Evolutionary conservation across 2,113 vertebrate genomes (phyloP), one percentile per base, ranked within the genome.

Genomic region (Phrynosoma platyrhinos): DNA sequence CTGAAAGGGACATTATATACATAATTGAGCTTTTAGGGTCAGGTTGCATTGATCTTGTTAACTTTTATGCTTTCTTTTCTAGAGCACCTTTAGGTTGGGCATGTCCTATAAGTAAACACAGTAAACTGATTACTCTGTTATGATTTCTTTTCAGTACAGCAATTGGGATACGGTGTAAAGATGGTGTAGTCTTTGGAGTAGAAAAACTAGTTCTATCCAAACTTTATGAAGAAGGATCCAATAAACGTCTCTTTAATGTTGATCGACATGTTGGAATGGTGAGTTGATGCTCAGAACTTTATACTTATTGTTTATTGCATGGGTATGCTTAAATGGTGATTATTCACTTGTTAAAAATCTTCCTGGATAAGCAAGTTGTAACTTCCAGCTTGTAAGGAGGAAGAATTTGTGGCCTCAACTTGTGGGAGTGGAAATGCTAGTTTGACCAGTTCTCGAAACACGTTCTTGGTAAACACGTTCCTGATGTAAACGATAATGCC

Each of bases 211-310:
- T 99, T 68, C 97, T 99, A 93, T 99, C 99, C 90, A 99, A 99
- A 96, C 98, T 99, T n/a, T 99, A 99, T 1, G 99, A 99, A 91
- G 95, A 99, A 90, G 99, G 99, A 3, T 99, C 99, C 92, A 99
- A 99, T 92, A 99, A 99, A 95, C 98, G 98, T 40, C 99, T 99
- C 96, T 99, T 99, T 93, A 99, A 99, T 93, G 98, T 99, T 0
- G 99, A 99, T 95, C 97, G 97, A 58, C 99, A 99, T 2, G 98
- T 99, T 8, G 99, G 99, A 93, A 99, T 99, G 99, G 99, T 99
- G 96, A 97, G 96, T 72, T 47, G 36, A 80, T 84, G 12, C 13
- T 89, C 87, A 36, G 25, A 3, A 27, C 36, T 0, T 8, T 88
- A 20, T n/a, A 8, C 20, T 20, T 1, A 36, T 25, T n/a, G 10